These are phyloP conservation scores for Rhinophrynus dorsalis DNA, from an alignment of 2,797 vertebrate species.

Conservation along the genomic window DNA sequence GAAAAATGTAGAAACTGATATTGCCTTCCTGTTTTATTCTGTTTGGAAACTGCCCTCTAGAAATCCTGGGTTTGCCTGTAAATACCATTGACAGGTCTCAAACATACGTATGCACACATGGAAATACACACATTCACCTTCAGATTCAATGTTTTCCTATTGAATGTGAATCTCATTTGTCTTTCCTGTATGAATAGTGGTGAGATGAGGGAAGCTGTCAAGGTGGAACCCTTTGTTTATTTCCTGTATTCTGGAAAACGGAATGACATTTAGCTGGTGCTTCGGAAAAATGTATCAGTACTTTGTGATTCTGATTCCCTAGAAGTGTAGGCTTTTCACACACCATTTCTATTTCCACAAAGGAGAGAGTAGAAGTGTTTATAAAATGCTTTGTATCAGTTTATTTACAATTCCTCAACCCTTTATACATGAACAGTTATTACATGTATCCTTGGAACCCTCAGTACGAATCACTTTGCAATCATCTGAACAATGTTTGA, in stretches of 20 bases:
- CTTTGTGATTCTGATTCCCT: conserved; percentile 1
- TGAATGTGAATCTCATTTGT: neutral
- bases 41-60: no score
- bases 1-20: no score
- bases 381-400: neutral
- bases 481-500: no score
- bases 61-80: no score
- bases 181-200: neutral
- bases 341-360: conserved; percentile 14
- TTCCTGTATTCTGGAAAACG: neutral
- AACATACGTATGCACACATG: neutral
- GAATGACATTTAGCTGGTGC: neutral
- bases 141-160: neutral
- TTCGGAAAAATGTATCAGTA: conserved; percentile 12
- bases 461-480: no score
- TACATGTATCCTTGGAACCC: no score
- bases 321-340: conserved; percentile 22
- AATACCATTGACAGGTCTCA: no score
- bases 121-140: neutral
- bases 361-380: neutral
- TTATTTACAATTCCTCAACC: no score
- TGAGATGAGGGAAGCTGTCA: neutral
- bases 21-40: no score
- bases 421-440: no score
- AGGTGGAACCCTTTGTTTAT: neutral